Evolutionary conservation across 2,797 vertebrate species (phyloP).

Genomic region (Sciurus vulgaris): DNA sequence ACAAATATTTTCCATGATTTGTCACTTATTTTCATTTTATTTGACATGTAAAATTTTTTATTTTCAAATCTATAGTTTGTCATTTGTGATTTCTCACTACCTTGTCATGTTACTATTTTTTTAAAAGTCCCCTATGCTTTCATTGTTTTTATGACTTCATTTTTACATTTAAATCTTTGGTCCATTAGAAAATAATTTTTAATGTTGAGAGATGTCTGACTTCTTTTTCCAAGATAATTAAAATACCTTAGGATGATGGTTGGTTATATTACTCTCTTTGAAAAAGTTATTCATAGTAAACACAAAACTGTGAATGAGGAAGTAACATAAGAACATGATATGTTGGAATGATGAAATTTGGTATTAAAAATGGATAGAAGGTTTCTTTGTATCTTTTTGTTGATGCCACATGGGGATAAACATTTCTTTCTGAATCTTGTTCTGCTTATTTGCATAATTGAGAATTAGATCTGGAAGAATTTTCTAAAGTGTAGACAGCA

Average conservation of each 20-base stretch:
- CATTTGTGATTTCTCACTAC: no score
- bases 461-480: background rate
- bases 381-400: slow-evolving; percentile 34
- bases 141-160: slow-evolving; percentile 28
- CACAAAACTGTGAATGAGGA: background rate
- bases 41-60: background rate
- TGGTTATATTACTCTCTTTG: background rate
- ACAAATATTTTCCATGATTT: slow-evolving; percentile 43
- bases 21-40: slow-evolving; percentile 44
- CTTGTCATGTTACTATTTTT: background rate
- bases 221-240: slow-evolving; percentile 45
- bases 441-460: background rate
- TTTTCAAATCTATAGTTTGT: slow-evolving; percentile 49
- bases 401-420: background rate
- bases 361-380: background rate
- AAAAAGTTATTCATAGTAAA: background rate
- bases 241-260: background rate
- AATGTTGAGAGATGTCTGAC: background rate
- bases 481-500: background rate
- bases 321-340: background rate
- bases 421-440: background rate
- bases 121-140: background rate
- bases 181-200: slow-evolving; percentile 38
- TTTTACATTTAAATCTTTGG: slow-evolving; percentile 57
- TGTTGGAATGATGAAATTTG: slow-evolving; percentile 1